Evolutionary conservation across 2,888 invertebrate species (phyloP).

Genomic region (Agriopis aurantiaria): DNA sequence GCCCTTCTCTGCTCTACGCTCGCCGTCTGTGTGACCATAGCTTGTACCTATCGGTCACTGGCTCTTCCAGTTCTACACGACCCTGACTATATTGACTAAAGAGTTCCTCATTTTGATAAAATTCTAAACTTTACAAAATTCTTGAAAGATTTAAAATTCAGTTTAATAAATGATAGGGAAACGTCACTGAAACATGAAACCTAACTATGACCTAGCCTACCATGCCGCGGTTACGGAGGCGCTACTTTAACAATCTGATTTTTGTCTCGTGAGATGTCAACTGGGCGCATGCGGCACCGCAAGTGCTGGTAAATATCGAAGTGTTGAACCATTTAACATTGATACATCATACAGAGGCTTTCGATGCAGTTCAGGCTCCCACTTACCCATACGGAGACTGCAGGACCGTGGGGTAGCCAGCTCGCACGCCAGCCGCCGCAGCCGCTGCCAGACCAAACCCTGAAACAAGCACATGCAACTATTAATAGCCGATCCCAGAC

Average conservation of each 20-base stretch:
- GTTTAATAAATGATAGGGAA: background rate
- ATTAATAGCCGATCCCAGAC: conserved; percentile 32
- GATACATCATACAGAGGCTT: conserved; percentile 76
- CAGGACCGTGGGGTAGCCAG: conserved; percentile 92
- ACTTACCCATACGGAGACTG: conserved; percentile 96
- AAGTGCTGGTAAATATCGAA: conserved; percentile 84
- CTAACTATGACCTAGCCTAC: background rate
- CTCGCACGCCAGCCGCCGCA: conserved; percentile 90
- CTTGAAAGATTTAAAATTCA: background rate
- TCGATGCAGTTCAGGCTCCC: conserved; percentile 45
- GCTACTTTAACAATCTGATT: conserved; percentile 66
- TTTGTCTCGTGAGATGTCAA: conserved; percentile 86
- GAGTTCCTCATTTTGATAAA: background rate
- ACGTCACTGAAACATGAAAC: background rate
- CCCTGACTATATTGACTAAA: background rate
- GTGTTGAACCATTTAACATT: conserved; percentile 85
- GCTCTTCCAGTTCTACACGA: background rate
- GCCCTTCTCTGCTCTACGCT: conserved; percentile 33
- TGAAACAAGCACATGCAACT: conserved; percentile 62
- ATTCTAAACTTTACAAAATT: background rate
- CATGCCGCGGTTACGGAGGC: conserved; percentile 1
- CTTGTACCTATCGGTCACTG: background rate
- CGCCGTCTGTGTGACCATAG: conserved; percentile 24
- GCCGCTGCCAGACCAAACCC: conserved; percentile 80
- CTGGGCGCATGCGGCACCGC: conserved; percentile 77